Percentiles rank a stretch among this genome's conserved stretches.
Evolutionary conservation across 1,140 invertebrate species (phyloP).

Genomic region (Galleria mellonella): DNA sequence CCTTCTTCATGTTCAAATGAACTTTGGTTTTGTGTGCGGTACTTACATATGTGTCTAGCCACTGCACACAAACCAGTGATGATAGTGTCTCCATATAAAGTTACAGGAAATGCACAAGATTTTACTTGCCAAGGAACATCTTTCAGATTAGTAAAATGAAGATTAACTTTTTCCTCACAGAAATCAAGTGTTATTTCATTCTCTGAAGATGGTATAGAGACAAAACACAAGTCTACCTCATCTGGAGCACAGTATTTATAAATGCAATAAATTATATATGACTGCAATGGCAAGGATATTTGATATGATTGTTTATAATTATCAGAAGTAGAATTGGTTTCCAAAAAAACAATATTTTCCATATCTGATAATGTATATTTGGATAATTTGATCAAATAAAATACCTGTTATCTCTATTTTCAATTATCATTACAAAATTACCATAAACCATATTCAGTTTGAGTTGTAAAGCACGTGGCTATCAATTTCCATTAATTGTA

Average conservation of each 20-base stretch:
- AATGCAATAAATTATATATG: constrained; percentile 54
- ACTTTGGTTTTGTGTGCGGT: constrained; percentile 18
- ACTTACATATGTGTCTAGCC: constrained; percentile 79
- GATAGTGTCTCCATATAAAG: constrained; percentile 75
- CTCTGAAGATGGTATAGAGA: constrained; percentile 23
- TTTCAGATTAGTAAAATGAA: constrained; percentile 11
- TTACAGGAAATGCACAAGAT: constrained; percentile 77
- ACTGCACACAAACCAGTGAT: constrained; percentile 82
- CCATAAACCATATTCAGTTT: too few species aligned
- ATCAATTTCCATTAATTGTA: too few species aligned
- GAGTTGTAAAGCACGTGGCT: too few species aligned
- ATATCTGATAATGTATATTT: too few species aligned
- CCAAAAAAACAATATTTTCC: constrained; percentile 25
- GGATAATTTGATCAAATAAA: too few species aligned
- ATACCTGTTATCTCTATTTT: too few species aligned
- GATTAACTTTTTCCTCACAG: constrained; percentile 15
- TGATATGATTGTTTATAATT: constrained; percentile 13
- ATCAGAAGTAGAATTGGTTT: constrained; percentile 19
- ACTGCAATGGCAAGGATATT: constrained; percentile 47
- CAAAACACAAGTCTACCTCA: constrained; percentile 36
- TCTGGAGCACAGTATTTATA: constrained; percentile 54
- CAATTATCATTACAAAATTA: too few species aligned
- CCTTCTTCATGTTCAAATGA: constrained; percentile 61
- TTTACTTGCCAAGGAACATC: constrained; percentile 51
- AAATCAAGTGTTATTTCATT: constrained; percentile 19